Percentiles rank a stretch among this genome's conserved stretches.
These are phyloP conservation scores for Xestoiulus laeticollis DNA, from an alignment of 2,888 invertebrate genomes.

Conservation along the genomic window DNA sequence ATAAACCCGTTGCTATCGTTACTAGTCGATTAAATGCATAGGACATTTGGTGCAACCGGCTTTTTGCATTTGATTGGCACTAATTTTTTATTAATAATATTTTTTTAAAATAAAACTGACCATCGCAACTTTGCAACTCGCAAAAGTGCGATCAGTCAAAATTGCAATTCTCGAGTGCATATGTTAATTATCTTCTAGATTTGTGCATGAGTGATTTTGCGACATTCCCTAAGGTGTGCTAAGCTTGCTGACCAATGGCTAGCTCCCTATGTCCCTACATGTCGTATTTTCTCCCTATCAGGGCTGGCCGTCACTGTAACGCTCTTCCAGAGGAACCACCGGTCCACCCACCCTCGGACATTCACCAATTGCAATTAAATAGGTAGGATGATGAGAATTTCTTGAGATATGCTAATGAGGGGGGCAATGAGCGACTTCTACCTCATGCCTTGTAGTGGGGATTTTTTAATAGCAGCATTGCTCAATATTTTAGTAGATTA, in stretches of 20 bases:
- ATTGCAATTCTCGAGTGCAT: not conserved
- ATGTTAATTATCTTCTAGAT: not conserved
- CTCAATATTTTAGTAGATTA: not conserved
- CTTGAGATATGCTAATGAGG: not conserved
- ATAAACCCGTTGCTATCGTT: too few species aligned
- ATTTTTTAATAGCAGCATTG: not conserved
- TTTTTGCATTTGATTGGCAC: not conserved
- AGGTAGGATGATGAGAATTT: conserved; percentile 9
- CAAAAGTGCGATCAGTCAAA: not conserved
- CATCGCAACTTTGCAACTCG: too few species aligned
- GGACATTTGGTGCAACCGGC: not conserved
- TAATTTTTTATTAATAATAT: not conserved
- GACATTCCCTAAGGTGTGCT: not conserved
- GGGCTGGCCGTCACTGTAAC: not conserved
- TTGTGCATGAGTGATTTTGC: not conserved
- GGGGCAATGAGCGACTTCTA: not conserved
- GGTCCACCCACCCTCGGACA: not conserved
- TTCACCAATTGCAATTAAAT: conserved; percentile 43
- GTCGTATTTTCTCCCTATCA: not conserved
- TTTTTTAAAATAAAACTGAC: too few species aligned
- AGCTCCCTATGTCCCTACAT: not conserved
- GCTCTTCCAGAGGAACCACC: not conserved
- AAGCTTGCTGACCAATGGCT: not conserved
- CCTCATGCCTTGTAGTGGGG: not conserved
- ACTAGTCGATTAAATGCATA: too few species aligned